Base-by-base conservation (phyloP, 2,113 vertebrate species). In the Salvelinus alpinus region DNA sequence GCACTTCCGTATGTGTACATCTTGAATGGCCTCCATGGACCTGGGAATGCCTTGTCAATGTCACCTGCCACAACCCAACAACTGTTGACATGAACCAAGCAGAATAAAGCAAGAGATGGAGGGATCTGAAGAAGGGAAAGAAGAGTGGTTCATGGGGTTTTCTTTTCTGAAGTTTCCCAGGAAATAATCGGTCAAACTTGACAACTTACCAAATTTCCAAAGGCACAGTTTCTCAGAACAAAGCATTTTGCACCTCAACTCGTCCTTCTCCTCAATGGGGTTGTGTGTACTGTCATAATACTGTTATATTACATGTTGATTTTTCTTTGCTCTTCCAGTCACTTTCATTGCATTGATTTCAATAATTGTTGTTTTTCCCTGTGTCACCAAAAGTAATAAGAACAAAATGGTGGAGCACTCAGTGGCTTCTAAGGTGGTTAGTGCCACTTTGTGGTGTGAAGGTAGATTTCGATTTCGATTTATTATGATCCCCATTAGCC, bases 1-100 rank as follows among this genome's bases (percentile, higher is more conserved):
- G 92, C 92, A 93, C 92, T 93, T 92, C 86, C 73, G 74, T 85
- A 86, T 83, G 68, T 90, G 87, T 88, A 84, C 88, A 81, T 87
- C 85, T 85, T 80, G 75, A 86, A 88, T 87, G 87, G 89, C 86
- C 87, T 92, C 90, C 67, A 66, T 78, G 77, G 90, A 82, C 89
- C 88, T 91, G 89, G 88, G 88, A 91, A 91, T 87, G 92, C 91
- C 91, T 94, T 92, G 93, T 90, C 80, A 86, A 79, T 84, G 83
- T 91, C 85, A 84, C 87, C 87, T 89, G 86, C 89, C 87, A 86
- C 87, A 88, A 86, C 20, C 66, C 67, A 78, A 76, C 64, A 85
- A 91, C 89, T 88, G 88, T 86, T 89, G 38, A 34, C 27, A 44
- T 38, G 18, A 85, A 86, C 74, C 64, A 75, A 74, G 66, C 72